Evolutionary conservation across 2,888 invertebrate species (phyloP).

Genomic region (Odontomyia ornata): DNA sequence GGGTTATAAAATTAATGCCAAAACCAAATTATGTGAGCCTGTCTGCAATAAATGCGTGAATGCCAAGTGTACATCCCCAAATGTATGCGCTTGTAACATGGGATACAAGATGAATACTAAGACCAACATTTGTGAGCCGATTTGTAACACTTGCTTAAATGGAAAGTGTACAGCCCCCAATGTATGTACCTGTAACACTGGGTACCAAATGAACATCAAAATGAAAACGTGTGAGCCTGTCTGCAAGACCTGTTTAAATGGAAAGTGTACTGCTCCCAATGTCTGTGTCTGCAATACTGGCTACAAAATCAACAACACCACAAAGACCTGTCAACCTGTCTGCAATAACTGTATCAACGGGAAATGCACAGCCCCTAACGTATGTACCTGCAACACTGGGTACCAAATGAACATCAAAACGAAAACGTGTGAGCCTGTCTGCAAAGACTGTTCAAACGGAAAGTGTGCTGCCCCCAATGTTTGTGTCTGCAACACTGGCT

Average conservation of each 20-base stretch:
- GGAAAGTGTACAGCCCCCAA: background rate
- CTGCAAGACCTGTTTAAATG: constrained; percentile 1
- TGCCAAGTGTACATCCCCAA: background rate
- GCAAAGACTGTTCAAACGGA: background rate
- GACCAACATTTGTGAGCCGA: background rate
- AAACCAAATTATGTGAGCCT: background rate
- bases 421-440: background rate
- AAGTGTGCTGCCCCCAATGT: background rate
- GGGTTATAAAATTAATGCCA: background rate
- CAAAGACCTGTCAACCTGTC: background rate
- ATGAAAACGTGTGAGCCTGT: constrained; percentile 2
- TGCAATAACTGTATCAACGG: constrained; percentile 11
- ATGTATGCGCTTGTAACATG: background rate
- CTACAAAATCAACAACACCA: background rate
- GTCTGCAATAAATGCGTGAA: constrained; percentile 7
- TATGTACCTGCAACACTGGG: background rate
- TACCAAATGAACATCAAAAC: background rate
- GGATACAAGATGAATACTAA: background rate
- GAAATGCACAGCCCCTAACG: background rate
- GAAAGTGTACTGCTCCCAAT: constrained; percentile 10
- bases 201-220: background rate
- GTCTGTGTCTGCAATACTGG: background rate
- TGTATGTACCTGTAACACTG: background rate
- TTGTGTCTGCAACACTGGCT: constrained; percentile 10
- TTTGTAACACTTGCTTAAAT: constrained; percentile 2